Base-by-base conservation (phyloP, 2,888 invertebrate genomes). In the Pollenia angustigena region DNA sequence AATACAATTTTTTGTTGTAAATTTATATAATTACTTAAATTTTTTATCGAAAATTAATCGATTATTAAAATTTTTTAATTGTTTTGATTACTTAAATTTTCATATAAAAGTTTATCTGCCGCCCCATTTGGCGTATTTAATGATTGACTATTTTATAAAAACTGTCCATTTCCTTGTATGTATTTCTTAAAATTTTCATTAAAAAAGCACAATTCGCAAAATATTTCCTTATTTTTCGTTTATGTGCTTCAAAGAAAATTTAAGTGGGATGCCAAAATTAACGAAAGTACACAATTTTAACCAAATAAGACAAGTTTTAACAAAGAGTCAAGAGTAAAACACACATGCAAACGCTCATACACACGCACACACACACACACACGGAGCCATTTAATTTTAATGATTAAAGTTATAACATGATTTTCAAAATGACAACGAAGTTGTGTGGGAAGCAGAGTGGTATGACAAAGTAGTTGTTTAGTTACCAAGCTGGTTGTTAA, bases 391-490 rank as follows among this genome's bases (percentile, higher is more conserved):
- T 74, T 54, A 75, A 16, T 75, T 84, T 79, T 85, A 85, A 85
- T 72, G 68, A 85, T 85, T 60, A 80, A 85, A 85, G 74, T 85
- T 85, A 74, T 80, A 64, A 75, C 74, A 84, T 74, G 44, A 85
- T 62, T 79, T 74, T 11, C 60, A 68, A 68, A 80, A 68, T 68
- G 74, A 68, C 64, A 75, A 48, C 23, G 23, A 71, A 16, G 44
- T 44, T n/a, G 42, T 48, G 69, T 68, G 50, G 66, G 60, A 72
- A 50, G 56, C 0, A 32, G 48, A 69, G 46, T 48, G n/a, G 32
- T 10, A 42, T 42, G 14, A 18, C 48, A 54, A 58, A 58, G 48
- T 52, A 44, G 16, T 16, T 60, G 56, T 62, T 74, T 62, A n/a
- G 48, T 66, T 46, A 42, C 44, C 54, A 64, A 66, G 76, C 9